A percentile compares a stretch with the other conserved stretches of the same genome.
These are phyloP conservation scores for Sarcophaga subvicina DNA, from an alignment of 2,888 invertebrate species.

Conservation along the genomic window DNA sequence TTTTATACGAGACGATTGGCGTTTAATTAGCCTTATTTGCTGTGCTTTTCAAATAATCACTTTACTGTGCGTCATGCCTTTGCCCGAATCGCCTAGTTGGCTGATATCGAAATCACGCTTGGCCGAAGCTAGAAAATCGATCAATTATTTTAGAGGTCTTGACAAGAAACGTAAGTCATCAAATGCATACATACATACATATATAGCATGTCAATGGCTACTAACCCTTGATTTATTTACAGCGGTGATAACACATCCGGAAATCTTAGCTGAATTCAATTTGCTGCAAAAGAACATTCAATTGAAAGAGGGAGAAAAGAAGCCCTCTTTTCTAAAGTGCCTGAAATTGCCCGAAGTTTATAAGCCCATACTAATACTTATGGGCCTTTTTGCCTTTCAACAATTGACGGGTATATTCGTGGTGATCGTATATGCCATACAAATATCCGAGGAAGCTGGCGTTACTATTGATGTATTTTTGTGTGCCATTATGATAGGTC, in stretches of 20 bases:
- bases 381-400: constrained; percentile 86
- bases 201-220: no score
- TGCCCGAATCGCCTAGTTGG: constrained; percentile 88
- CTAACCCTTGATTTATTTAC: neutral
- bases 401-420: constrained; percentile 89
- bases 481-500: constrained; percentile 86
- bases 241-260: constrained; percentile 77
- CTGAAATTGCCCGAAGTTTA: constrained; percentile 79
- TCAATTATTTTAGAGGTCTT: constrained; percentile 85
- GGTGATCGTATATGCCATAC: constrained; percentile 87
- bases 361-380: constrained; percentile 82
- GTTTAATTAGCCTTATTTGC: constrained; percentile 78
- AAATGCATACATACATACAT: no score
- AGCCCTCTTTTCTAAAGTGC: constrained; percentile 73
- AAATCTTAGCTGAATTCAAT: constrained; percentile 76
- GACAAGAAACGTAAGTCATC: constrained; percentile 74
- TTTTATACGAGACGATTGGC: constrained; percentile 80
- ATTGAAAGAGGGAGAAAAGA: constrained; percentile 73
- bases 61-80: constrained; percentile 82
- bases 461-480: constrained; percentile 85
- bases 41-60: constrained; percentile 78
- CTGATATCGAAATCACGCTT: constrained; percentile 84
- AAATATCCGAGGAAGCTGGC: constrained; percentile 85
- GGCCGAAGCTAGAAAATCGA: constrained; percentile 84
- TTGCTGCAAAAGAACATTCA: constrained; percentile 76